Percentiles rank a stretch among this genome's conserved stretches.
Conservation (phyloP, 2,888 invertebrate species). For the Imbricaverruca yamaguchii region DNA sequence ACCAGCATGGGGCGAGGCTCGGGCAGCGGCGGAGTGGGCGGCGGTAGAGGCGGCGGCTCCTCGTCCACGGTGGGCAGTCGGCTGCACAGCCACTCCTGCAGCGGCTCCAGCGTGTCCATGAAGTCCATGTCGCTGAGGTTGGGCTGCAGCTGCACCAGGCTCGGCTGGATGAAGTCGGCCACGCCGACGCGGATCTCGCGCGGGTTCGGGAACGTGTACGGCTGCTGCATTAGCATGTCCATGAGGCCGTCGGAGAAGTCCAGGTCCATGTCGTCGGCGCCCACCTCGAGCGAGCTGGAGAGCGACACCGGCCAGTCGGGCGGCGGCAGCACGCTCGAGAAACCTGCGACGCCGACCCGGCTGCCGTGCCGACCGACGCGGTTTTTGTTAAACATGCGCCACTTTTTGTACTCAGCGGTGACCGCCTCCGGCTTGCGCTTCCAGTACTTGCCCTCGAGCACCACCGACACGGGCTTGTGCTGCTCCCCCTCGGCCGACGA, state of each 20-base stretch:
- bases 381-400: slow-evolving; percentile 86
- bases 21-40: background rate
- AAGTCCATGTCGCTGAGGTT: slow-evolving; percentile 76
- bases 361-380: slow-evolving; percentile 62
- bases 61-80: slow-evolving; percentile 18
- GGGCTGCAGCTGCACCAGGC: slow-evolving; percentile 92
- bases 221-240: slow-evolving; percentile 57
- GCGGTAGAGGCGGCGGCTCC: background rate
- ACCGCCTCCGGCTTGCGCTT: slow-evolving; percentile 93
- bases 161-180: slow-evolving; percentile 95
- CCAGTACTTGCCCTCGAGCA: slow-evolving; percentile 99
- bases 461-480: slow-evolving; percentile 59
- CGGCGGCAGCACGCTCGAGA: slow-evolving; percentile 20
- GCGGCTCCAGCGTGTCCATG: slow-evolving; percentile 79
- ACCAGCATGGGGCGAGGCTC: background rate
- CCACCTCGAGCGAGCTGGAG: background rate
- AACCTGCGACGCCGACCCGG: background rate
- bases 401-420: slow-evolving; percentile 98
- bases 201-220: slow-evolving; percentile 93
- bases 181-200: slow-evolving; percentile 60
- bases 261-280: slow-evolving; percentile 64
- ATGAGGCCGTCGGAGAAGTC: slow-evolving; percentile 75
- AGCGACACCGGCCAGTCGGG: slow-evolving; percentile 3
- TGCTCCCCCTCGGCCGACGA: slow-evolving; percentile 18
- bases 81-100: slow-evolving; percentile 54